Percentiles rank a stretch among this genome's conserved stretches.
phyloP scores from a whole-genome alignment of 2,888 invertebrate genomes.

The Mesoligia furuncula region DNA sequence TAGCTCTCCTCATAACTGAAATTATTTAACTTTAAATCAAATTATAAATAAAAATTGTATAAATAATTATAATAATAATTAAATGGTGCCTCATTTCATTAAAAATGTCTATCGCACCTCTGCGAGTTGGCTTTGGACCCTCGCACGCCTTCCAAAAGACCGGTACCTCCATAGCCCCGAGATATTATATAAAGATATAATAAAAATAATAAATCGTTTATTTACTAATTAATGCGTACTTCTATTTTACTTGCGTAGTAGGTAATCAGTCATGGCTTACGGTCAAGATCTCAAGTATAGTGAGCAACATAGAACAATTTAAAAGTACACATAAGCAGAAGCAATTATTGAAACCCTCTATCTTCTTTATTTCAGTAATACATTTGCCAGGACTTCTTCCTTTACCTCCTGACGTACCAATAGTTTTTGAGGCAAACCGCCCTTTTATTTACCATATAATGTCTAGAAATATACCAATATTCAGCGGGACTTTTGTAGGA shows the following conservation, averaged over 20 bases:
- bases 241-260: neutral
- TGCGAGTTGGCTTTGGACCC: too few relatives aligned
- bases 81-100: too few relatives aligned
- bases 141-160: too few relatives aligned
- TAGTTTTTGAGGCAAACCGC: neutral
- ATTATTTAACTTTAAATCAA: neutral
- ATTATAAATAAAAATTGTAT: neutral
- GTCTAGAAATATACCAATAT: constrained; percentile 11
- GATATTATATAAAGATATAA: too few relatives aligned
- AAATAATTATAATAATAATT: too few relatives aligned
- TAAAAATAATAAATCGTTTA: too few relatives aligned
- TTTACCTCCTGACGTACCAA: neutral
- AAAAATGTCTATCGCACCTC: too few relatives aligned
- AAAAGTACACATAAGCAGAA: neutral
- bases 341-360: neutral
- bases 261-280: neutral
- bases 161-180: too few relatives aligned
- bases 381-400: neutral
- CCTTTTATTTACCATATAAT: constrained; percentile 5
- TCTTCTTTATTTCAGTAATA: neutral
- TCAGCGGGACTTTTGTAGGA: constrained; percentile 33
- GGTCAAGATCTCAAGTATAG: neutral
- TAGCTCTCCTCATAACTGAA: neutral
- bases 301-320: neutral
- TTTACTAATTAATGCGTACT: neutral